Base-by-base conservation (phyloP, 2,797 vertebrate genomes). In the Craterocephalus amniculus region DNA sequence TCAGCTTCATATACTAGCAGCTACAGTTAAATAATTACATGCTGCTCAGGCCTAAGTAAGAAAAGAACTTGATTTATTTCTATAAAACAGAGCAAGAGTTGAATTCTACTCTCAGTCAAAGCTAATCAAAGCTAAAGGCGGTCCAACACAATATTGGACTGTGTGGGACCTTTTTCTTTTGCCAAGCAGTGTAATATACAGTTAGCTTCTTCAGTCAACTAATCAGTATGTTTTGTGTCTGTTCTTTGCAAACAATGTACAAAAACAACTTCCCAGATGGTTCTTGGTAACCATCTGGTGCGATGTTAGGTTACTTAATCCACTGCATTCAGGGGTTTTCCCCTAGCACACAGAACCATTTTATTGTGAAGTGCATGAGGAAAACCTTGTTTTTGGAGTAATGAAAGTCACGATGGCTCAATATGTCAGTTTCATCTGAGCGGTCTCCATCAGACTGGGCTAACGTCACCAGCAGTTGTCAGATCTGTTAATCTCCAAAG, bases 301-400 rank as follows among this genome's bases (percentile, higher is more conserved):
- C 8, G 52, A 24, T 18, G 2, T 38, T 18, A 12, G 22, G 13
- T 13, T 43, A 54, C 9, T 40, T 38, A 58, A 62, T 68, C 32
- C 34, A 43, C 11, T 29, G 4, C 7, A 32, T 10, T 2, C 18
- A 63, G 27, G 55, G 3, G 0, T 26, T 38, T 10, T 43, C 40
- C 35, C 52, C 24, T 35, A n/a, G 3, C 24, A 56, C 48, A 62
- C 27, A 29, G 13, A 72, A 22, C 18, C 14, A 34, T 18, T 32
- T 62, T 45, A 2, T 7, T 9, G 43, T 11, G 12, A 6, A 40
- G 36, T 45, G 26, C 43, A 27, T 63, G 18, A 24, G 52, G 9
- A 68, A 77, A 70, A 61, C 3, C 3, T 6, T 58, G 4, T 14
- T 57, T 60, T 18, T 22, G 14, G 58, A 27, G 43, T 9, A 52